Percentiles rank a stretch among this genome's conserved stretches.
Evolutionary conservation across 2,113 vertebrate species (phyloP).

Genomic region (Lampris megalopsis): DNA sequence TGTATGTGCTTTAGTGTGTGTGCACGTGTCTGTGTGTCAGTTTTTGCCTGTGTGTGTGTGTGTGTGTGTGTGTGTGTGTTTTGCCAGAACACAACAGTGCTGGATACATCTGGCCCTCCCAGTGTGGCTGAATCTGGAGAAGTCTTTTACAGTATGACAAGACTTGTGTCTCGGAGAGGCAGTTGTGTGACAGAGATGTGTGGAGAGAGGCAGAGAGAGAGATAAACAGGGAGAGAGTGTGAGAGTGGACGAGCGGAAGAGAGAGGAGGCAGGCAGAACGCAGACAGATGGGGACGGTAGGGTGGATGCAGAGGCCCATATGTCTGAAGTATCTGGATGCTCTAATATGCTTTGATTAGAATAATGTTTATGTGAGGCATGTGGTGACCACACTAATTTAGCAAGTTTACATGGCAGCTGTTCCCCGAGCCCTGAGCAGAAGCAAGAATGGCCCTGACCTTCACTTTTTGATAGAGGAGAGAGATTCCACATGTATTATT

Average conservation of each 20-base stretch:
- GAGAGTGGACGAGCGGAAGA: constrained; percentile 17
- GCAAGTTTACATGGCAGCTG: constrained; percentile 82
- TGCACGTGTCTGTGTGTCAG: too few species aligned
- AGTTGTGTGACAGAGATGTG: constrained; percentile 44
- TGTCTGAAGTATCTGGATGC: constrained; percentile 83
- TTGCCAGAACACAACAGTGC: not conserved
- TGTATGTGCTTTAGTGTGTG: too few species aligned
- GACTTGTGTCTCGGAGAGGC: constrained; percentile 47
- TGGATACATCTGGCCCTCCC: constrained; percentile 38
- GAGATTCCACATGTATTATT: not conserved
- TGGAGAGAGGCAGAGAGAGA: constrained; percentile 23
- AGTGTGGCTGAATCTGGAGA: constrained; percentile 52
- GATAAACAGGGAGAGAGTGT: constrained; percentile 49
- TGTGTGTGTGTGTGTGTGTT: not conserved
- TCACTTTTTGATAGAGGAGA: constrained; percentile 64
- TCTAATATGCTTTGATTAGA: constrained; percentile 85
- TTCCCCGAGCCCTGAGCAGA: constrained; percentile 63
- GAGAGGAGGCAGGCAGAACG: constrained; percentile 25
- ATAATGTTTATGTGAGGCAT: constrained; percentile 79
- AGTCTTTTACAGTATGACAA: constrained; percentile 52
- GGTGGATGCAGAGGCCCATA: constrained; percentile 79
- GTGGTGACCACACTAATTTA: constrained; percentile 78
- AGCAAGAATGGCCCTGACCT: constrained; percentile 56
- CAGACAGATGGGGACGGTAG: constrained; percentile 80
- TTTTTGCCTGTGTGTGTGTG: not conserved